Evolutionary conservation across 1,140 invertebrate species (phyloP), one percentile per base, ranked within the genome.

Genomic region (Semibalanus balanoides): DNA sequence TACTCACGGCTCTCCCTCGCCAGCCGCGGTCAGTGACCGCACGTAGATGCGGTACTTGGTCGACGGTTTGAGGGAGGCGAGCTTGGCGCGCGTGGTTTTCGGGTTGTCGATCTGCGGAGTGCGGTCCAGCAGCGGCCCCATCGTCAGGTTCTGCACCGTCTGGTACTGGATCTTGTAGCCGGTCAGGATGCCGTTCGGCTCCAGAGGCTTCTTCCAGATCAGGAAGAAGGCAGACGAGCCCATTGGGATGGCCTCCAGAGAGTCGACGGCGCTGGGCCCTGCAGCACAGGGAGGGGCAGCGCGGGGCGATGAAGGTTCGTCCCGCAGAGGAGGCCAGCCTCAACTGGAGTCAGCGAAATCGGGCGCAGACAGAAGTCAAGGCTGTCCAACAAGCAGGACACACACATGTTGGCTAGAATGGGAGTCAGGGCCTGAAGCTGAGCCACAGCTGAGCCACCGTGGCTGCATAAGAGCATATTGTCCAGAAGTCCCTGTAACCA

Each of bases 121-220:
- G 77, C 92, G 87, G 82, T 93, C 90, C 64, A 89, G 85, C 43
- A 89, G 82, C 7, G 89, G 86, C 74, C 85, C 83, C 0, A 94
- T 77, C 72, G 86, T 85, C 0, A 90, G 92, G 51, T 89, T 89
- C 73, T 89, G 88, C 0, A 97, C 92, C 80, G 90, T 87, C 81
- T 93, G 89, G 83, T 95, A 97, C 82, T 92, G 94, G 80, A 99
- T 92, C 82, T 91, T 91, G 83, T 98, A 99, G 17, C 95, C 95
- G 0, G 90, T 95, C 0, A 99, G 84, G 77, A 92, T 88, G 31
- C 97, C 97, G 85, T 99, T 99, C 28, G 93, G 90, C 81, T 96
- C 91, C 29, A 93, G 87, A 0, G 97, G 97, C 82, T 91, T 91
- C 81, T 94, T 91, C 97, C 97, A 99, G 74, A 88, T 89, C 0